phyloP scores from a whole-genome alignment of 2,113 vertebrate species.

The Leucosticte australis region DNA sequence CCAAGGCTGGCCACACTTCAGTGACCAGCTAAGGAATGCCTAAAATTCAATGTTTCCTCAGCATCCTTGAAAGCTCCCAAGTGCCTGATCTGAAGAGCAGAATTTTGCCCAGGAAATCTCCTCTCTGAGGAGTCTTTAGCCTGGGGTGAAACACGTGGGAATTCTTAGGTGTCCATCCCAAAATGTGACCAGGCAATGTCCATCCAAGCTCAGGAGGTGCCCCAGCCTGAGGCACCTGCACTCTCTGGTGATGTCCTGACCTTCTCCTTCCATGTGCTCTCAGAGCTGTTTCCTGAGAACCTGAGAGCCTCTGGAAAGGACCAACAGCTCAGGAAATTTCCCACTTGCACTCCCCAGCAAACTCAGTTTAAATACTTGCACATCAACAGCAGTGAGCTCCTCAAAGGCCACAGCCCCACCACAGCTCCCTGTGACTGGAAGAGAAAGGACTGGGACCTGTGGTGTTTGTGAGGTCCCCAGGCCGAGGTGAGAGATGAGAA shows the following conservation, averaged over 20 bases:
- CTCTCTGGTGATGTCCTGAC: neutral
- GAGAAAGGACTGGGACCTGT: neutral
- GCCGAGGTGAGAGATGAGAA: too few species aligned
- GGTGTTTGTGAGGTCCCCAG: too few species aligned
- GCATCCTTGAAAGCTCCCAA: neutral
- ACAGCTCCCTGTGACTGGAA: neutral
- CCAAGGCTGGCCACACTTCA: neutral
- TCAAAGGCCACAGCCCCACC: neutral
- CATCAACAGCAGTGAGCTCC: neutral
- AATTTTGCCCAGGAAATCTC: neutral
- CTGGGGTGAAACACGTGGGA: accelerated
- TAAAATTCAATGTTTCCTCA: neutral
- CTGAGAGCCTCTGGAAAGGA: neutral
- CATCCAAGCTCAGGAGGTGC: neutral
- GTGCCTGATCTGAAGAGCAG: neutral
- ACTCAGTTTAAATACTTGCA: neutral
- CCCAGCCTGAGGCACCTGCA: neutral
- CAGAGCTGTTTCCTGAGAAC: neutral
- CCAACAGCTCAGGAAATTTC: neutral
- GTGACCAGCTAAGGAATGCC: neutral
- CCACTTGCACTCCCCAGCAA: neutral
- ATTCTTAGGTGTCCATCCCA: neutral
- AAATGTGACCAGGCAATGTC: neutral
- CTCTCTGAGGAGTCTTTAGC: neutral
- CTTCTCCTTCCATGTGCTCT: accelerated